A percentile compares a stretch with the other conserved stretches of the same genome.
These are phyloP conservation scores for Schizopygopsis malacanthus DNA, from an alignment of 2,797 vertebrate species.

Conservation along the genomic window DNA sequence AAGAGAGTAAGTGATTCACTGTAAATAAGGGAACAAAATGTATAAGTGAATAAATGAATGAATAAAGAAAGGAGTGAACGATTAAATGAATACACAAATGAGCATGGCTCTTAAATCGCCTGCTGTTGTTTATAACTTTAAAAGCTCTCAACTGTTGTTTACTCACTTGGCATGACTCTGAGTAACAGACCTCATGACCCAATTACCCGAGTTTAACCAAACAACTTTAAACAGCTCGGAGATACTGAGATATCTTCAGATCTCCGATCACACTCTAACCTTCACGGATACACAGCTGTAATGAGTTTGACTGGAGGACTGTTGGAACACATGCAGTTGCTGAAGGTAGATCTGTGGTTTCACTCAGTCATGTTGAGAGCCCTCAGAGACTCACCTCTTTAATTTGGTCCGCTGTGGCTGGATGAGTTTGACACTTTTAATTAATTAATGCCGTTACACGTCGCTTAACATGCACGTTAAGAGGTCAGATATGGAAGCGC, in stretches of 20 bases:
- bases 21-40: neutral
- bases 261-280: slow-evolving; percentile 16
- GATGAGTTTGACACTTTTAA: slow-evolving; percentile 46
- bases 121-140: slow-evolving; percentile 30
- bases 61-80: neutral
- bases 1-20: neutral
- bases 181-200: slow-evolving; percentile 18
- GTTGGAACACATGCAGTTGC: slow-evolving; percentile 12
- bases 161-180: neutral
- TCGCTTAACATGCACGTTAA: slow-evolving; percentile 28
- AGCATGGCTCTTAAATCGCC: neutral
- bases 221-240: neutral
- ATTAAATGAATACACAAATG: neutral
- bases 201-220: slow-evolving; percentile 6
- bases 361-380: slow-evolving; percentile 26
- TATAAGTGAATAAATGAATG: neutral
- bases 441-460: slow-evolving; percentile 27
- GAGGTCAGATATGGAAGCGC: slow-evolving; percentile 16
- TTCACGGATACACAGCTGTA: slow-evolving; percentile 25
- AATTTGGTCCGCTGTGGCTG: slow-evolving; percentile 35
- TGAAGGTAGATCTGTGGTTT: slow-evolving; percentile 1
- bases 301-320: slow-evolving; percentile 37
- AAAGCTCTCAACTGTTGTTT: slow-evolving; percentile 20
- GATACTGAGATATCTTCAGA: slow-evolving; percentile 6
- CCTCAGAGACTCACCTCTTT: slow-evolving; percentile 34